Evolutionary conservation across 2,797 vertebrate species (phyloP).

Genomic region (Pteronotus mesoamericanus): DNA sequence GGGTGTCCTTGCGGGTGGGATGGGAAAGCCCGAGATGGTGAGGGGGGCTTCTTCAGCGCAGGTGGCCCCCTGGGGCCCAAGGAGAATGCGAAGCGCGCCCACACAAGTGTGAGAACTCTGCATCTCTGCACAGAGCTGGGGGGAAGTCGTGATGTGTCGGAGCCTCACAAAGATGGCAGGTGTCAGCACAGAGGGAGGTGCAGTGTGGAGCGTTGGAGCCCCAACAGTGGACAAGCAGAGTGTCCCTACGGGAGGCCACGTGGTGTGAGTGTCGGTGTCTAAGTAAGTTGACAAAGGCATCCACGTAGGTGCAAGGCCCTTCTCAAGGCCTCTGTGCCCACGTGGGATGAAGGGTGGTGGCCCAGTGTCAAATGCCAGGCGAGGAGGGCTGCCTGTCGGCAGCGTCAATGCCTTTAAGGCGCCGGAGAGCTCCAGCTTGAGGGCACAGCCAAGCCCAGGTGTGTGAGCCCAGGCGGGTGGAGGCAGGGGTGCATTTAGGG

Average conservation of each 20-base stretch:
- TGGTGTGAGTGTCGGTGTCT: background rate
- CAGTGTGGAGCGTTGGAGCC: background rate
- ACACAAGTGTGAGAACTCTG: background rate
- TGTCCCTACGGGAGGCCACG: background rate
- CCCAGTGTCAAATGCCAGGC: background rate
- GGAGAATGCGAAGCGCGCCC: background rate
- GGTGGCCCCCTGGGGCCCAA: background rate
- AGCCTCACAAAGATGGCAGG: background rate
- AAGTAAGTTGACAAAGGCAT: background rate
- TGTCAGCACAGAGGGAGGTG: background rate
- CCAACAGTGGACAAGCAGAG: background rate
- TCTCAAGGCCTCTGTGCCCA: background rate
- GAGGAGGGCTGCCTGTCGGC: background rate
- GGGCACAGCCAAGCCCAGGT: background rate
- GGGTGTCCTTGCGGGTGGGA: accelerated
- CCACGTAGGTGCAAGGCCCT: background rate
- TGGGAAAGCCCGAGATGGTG: background rate
- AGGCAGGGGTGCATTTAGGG: background rate
- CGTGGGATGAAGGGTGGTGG: background rate
- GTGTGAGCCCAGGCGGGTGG: background rate
- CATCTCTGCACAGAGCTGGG: background rate
- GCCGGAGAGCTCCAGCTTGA: background rate
- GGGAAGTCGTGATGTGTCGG: background rate
- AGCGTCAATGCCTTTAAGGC: background rate
- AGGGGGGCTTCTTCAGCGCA: background rate